A percentile compares a stretch with the other conserved stretches of the same genome.
Conservation (phyloP, 2,113 vertebrate species). For the Choloepus hoffmanni region DNA sequence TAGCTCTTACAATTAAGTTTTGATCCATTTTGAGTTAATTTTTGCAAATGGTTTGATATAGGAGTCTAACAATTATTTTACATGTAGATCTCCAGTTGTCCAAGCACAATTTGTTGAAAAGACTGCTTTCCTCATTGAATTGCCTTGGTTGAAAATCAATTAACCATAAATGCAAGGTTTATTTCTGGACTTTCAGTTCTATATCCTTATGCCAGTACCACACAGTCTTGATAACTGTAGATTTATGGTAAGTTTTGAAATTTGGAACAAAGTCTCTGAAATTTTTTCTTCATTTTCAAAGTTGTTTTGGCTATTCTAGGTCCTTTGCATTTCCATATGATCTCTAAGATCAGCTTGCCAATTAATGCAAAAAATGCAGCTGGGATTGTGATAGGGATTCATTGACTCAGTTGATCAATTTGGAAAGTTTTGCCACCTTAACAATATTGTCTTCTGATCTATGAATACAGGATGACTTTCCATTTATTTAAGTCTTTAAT, state of each 20-base stretch:
- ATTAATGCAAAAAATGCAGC: neutral
- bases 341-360: neutral
- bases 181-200: too few species aligned
- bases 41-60: too few species aligned
- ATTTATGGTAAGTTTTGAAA: neutral
- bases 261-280: neutral
- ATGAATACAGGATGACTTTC: neutral
- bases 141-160: neutral
- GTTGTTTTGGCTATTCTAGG: neutral
- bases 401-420: too few species aligned
- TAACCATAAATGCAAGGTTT: neutral
- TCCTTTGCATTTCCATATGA: neutral
- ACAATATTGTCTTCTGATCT: too few species aligned
- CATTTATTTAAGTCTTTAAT: neutral
- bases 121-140: neutral
- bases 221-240: neutral
- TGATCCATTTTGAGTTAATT: neutral
- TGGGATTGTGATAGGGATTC: neutral
- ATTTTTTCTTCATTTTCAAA: neutral
- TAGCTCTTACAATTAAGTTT: neutral
- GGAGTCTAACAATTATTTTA: too few species aligned
- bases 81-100: neutral
- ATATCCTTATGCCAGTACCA: too few species aligned
- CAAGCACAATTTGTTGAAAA: neutral
- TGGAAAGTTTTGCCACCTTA: too few species aligned